These are phyloP conservation scores for Drosophila murphyi DNA, from an alignment of 1,140 invertebrate genomes.

Conservation along the genomic window DNA sequence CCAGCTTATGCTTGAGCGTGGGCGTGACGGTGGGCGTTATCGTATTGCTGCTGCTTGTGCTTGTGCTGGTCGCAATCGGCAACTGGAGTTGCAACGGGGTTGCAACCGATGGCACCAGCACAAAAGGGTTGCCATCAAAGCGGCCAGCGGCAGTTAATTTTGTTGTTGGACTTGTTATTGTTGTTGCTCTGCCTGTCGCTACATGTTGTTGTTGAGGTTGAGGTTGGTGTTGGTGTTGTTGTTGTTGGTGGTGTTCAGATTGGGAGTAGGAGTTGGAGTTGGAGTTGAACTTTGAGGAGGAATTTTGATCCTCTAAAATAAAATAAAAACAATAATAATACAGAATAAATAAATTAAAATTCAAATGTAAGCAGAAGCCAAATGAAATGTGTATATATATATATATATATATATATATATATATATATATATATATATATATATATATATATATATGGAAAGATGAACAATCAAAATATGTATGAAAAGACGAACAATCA, in stretches of 20 bases:
- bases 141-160: constrained; percentile 12
- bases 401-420: not conserved
- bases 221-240: constrained; percentile 20
- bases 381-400: constrained; percentile 17
- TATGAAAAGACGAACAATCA: not conserved
- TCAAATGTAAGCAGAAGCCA: constrained; percentile 4
- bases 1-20: constrained; percentile 63
- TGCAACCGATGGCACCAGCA: constrained; percentile 24
- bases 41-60: not conserved
- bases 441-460: not conserved
- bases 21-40: constrained; percentile 30
- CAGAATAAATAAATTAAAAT: constrained; percentile 41
- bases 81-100: constrained; percentile 4
- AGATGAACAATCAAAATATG: not conserved
- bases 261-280: constrained; percentile 36
- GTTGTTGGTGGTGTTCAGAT: constrained; percentile 47
- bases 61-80: not conserved
- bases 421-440: not conserved
- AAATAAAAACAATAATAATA: constrained; percentile 39
- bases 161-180: constrained; percentile 18
- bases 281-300: constrained; percentile 58
- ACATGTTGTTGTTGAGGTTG: constrained; percentile 5
- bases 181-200: constrained; percentile 25
- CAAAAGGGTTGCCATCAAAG: constrained; percentile 28
- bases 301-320: constrained; percentile 63